Evolutionary conservation across 2,797 vertebrate species (phyloP), one percentile per base, ranked within the genome.

Genomic region (Peromyscus eremicus): DNA sequence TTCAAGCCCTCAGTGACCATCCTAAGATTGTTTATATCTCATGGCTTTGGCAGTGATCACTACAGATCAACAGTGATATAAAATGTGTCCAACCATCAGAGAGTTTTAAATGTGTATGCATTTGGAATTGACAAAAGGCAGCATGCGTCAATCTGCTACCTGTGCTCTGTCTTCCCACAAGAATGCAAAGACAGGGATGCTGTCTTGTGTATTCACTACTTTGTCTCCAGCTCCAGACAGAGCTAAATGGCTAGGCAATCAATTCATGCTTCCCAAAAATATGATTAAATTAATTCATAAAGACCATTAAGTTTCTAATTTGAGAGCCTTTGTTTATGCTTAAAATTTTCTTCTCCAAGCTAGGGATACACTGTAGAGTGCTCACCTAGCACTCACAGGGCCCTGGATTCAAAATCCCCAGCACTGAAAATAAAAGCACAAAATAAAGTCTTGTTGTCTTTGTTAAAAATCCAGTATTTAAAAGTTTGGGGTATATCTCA

Each of bases 391-490:
- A 34, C 32, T 34, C 40, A 32, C 17, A 2, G 19, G 27, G 37
- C 1, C 82, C 43, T 32, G 19, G 46, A 12, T 68, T 85, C 83
- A 46, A 46, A 85, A 85, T 68, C 32, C 43, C 32, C 43, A 16
- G 32, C 34, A 70, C 43, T 9, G 23, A 86, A 85, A 70, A 52
- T 46, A 66, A 34, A 21, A 84, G 37, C 40, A 86, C 37, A 46
- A n/a, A 52, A 68, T 46, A 6, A 34, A 92, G 21, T n/a, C 37
- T 66, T 83, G 55, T 82, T 68, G 34, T 73, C 2, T 93, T 91
- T 79, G 17, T 89, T 77, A 29, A 25, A 82, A 75, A 95, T 86
- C 27, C 34, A 66, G n/a, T 80, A 80, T 68, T 90, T 37, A 83
- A 46, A 13, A 6, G 19, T 29, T 68, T 2, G 0, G 13, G 12